Base-by-base conservation (phyloP, 2,797 vertebrate genomes). In the Centropyge bicolor region DNA sequence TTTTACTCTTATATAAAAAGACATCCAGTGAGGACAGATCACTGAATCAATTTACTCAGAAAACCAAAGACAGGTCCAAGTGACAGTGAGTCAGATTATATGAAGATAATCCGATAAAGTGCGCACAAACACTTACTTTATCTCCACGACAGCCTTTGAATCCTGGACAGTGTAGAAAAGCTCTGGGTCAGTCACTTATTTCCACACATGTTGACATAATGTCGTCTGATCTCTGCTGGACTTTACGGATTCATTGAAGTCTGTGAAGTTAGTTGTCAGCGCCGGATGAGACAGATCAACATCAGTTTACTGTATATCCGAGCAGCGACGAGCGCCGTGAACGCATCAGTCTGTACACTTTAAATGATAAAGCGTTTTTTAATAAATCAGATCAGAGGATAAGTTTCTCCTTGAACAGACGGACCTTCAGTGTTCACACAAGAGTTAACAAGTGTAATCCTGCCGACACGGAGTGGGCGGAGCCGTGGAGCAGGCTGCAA, bases 81-180 rank as follows among this genome's bases (percentile, higher is more conserved):
- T 63, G 78, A 63, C 81, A 68, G 52, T 31, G 40, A 4, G 54
- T 54, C 55, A 81, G 88, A 81, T 91, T 85, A 91, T 38, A 65
- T 51, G 65, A 55, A 57, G 79, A 73, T 92, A 91, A 94, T 89
- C 91, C 82, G n/a, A 74, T 76, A 3, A 90, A 80, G 81, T 71
- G 80, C 86, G 79, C 82, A 82, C 90, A 66, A 61, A 86, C 88
- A 86, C 83, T 71, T 40, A 91, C 91, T 82, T 87, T 17, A 67
- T 70, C 83, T 88, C 66, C 81, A 81, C 78, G 41, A 48, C 60
- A 75, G 84, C 41, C 62, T 68, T 36, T 78, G 62, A 66, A 9
- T 84, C 74, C 78, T 9, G 52, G 45, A 48, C 64, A 35, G 0
- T 8, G 63, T 2, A 9, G 67, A 31, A 75, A 43, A 52, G 57